A percentile compares a stretch with the other conserved stretches of the same genome.
Evolutionary conservation across 1,140 invertebrate species (phyloP).

Genomic region (Tyrophagus putrescentiae): DNA sequence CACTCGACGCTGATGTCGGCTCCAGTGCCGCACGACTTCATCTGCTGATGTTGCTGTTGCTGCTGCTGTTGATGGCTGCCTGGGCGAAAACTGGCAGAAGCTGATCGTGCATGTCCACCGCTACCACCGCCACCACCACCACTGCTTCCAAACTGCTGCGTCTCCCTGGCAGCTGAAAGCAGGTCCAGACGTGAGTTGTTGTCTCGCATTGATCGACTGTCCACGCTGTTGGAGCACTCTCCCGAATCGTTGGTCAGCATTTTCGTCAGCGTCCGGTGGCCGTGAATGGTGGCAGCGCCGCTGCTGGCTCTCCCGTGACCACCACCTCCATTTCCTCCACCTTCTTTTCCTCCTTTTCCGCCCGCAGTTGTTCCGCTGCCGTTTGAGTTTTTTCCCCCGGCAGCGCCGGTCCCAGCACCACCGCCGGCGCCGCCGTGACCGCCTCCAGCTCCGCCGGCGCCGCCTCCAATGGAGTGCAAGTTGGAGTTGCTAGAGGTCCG

Average conservation of each 20-base stretch:
- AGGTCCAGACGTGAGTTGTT: background rate
- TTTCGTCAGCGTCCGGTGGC: background rate
- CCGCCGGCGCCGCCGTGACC: no score
- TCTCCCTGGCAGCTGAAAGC: background rate
- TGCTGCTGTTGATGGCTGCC: no score
- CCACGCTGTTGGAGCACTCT: background rate
- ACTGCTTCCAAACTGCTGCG: background rate
- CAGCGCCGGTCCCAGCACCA: no score
- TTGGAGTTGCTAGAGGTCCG: background rate
- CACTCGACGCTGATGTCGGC: background rate
- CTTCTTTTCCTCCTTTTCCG: no score
- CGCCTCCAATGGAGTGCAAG: background rate
- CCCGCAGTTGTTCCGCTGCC: no score
- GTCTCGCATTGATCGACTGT: constrained; percentile 2
- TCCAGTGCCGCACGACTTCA: background rate
- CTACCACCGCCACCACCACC: no score
- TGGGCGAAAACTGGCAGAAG: no score
- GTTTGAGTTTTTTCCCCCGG: background rate
- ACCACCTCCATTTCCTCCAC: background rate
- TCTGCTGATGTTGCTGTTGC: background rate
- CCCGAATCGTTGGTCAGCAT: background rate
- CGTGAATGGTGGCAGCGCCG: background rate
- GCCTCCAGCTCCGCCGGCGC: background rate
- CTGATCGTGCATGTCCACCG: background rate
- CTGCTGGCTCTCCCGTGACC: background rate